phyloP scores from a whole-genome alignment of 2,888 invertebrate genomes.

The Beris chalybata region DNA sequence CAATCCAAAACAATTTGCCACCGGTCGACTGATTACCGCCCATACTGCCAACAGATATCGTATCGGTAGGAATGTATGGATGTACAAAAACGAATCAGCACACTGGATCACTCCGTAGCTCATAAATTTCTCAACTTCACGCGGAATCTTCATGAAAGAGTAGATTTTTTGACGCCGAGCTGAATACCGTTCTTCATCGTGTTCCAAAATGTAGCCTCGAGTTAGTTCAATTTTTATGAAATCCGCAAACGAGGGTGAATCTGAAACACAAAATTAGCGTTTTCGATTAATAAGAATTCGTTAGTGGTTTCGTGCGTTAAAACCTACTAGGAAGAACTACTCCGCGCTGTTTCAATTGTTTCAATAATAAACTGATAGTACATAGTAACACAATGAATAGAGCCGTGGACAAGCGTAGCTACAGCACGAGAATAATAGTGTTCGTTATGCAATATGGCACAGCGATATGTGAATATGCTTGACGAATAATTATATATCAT shows the following conservation, averaged over 20 bases:
- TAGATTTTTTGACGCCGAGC: constrained; percentile 94
- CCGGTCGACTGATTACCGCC: constrained; percentile 73
- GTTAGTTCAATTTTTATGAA: constrained; percentile 88
- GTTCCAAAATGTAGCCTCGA: constrained; percentile 89
- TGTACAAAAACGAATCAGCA: constrained; percentile 95
- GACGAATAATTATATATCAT: too few relatives aligned
- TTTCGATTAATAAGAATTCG: background rate
- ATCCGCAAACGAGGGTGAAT: constrained; percentile 56
- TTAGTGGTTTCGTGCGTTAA: too few relatives aligned
- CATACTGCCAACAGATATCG: constrained; percentile 86
- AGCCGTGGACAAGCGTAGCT: too few relatives aligned
- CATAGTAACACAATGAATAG: too few relatives aligned
- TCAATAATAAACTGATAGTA: too few relatives aligned
- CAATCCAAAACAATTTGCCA: constrained; percentile 74
- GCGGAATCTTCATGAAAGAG: constrained; percentile 93
- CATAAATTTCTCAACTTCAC: constrained; percentile 91
- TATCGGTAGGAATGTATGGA: constrained; percentile 95
- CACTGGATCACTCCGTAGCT: constrained; percentile 93
- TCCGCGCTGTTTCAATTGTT: too few relatives aligned
- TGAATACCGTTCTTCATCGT: constrained; percentile 93
- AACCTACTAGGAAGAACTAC: too few relatives aligned
- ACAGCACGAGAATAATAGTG: too few relatives aligned
- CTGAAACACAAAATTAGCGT: constrained; percentile 33
- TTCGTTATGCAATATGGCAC: too few relatives aligned
- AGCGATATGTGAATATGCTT: too few relatives aligned